Evolutionary conservation across 2,888 invertebrate species (phyloP), one percentile per base, ranked within the genome.

Genomic region (Alentia gelatinosa): DNA sequence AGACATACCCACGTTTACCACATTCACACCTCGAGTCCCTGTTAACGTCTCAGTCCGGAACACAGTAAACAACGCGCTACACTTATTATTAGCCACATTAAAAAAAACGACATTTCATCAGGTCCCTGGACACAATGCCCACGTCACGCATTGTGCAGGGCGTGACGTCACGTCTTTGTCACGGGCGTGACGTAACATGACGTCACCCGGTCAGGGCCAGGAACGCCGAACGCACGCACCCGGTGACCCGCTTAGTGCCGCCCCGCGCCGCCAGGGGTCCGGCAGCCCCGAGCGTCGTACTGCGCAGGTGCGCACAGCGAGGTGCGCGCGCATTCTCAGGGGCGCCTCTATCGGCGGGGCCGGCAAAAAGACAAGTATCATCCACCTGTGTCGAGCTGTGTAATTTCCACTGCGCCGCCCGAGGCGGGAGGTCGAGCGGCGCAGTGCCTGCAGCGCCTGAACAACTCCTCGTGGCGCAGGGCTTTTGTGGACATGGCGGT

Each of bases 351-450:
- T 63, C 12, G 68, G n/a, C 74, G 30, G 74, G 74, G 74, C 74
- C 74, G 74, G n/a, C 74, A 33, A 74, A 74, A 74, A 74, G 74
- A 74, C 74, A 74, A 74, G 74, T 74, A 74, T 74, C 74, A 74
- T 74, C 12, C 74, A 74, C 33, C 74, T 74, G 26, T 74, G 74
- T 30, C 74, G 74, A 33, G 7, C 74, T 74, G 74, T 74, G 74
- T 74, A 74, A 74, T 15, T 74, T 74, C 26, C 74, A 74, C 74
- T 56, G 9, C 56, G 23, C 56, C 56, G n/a, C n/a, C n/a, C n/a
- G n/a, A n/a, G n/a, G n/a, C n/a, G n/a, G n/a, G n/a, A n/a, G n/a
- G n/a, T 63, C 15, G 19, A 15, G 26, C 23, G 19, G 23, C n/a
- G n/a, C 68, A 68, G 26, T 30, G 30, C 68, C 12, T 30, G 30